Evolutionary conservation across 64 coral and sea anemone genomes (phyloP), one percentile per base, ranked within the genome.

Genomic region (Dendronephthya gigantea): DNA sequence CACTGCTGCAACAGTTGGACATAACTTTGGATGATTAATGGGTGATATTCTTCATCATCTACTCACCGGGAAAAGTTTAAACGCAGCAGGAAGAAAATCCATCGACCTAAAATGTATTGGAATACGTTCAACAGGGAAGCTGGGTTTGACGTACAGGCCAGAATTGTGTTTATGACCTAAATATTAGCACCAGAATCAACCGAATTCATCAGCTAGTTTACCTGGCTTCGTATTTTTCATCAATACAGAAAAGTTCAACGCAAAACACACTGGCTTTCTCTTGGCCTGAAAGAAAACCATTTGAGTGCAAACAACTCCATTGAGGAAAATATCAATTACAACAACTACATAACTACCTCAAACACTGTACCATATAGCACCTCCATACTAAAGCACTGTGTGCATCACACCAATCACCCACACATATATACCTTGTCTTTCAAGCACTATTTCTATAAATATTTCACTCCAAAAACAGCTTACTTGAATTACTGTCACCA

Each of bases 211-310:
- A n/a, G n/a, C n/a, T n/a, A 15, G 3, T 65, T 66, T 35, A 98
- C 95, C 95, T 98, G 84, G 89, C 91, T 92, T 98, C 95, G 62
- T 89, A 93, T 90, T 93, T 98, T 75, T 98, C 95, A 85, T 98
- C 95, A 87, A 98, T 92, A n/a, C 95, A 98, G 69, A 93, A 98
- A 17, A 98, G 72, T 56, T 98, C 92, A 36, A 98, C 85, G 84
- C 95, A 98, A 51, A 98, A 91, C 37, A 92, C 92, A 83, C 92
- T 93, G 68, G 86, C 84, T 85, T 86, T 68, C 55, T 55, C 90
- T 62, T 40, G 66, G 52, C 40, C 83, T 88, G 55, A 15, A 82
- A 83, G 39, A 82, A 28, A 68, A 22, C 17, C 19, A 72, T 1
- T 70, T 17, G 34, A 31, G 29, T n/a, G 1, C 27, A n/a, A n/a